Conservation (phyloP, 1,140 invertebrate genomes). For the Amphibalanus amphitrite region DNA sequence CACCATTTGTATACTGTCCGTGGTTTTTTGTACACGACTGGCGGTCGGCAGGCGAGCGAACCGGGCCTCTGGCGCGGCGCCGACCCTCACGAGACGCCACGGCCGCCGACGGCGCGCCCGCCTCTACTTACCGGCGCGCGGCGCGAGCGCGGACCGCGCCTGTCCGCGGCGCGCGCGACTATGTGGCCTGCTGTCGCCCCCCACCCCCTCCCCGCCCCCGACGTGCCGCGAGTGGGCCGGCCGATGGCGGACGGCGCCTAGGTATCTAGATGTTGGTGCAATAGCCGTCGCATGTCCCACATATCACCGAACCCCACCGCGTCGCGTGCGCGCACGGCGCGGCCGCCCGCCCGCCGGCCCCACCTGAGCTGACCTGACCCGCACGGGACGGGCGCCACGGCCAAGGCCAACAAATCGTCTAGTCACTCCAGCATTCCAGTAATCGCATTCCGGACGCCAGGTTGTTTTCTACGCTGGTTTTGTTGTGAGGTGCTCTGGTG, state of each 20-base stretch:
- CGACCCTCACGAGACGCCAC: no score
- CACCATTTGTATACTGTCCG: conserved; percentile 1
- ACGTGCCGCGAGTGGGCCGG: neutral
- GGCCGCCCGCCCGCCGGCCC: no score
- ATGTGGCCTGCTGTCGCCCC: neutral
- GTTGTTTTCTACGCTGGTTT: neutral
- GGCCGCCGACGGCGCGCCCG: no score
- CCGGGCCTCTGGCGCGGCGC: no score
- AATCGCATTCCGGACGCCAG: neutral
- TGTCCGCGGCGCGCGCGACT: no score
- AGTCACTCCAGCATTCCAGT: neutral
- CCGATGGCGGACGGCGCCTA: neutral
- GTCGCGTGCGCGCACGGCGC: neutral
- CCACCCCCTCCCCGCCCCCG: no score
- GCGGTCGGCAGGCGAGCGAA: no score
- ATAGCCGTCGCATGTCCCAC: neutral
- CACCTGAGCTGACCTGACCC: neutral
- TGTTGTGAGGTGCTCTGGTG: neutral
- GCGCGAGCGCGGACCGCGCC: neutral
- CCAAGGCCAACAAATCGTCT: conserved; percentile 1
- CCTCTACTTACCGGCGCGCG: neutral
- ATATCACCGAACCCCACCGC: neutral
- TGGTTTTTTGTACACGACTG: neutral
- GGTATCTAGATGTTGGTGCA: conserved; percentile 1
- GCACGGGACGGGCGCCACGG: no score